Evolutionary conservation across 1,140 invertebrate genomes (phyloP).

Genomic region (Bombus fervidus): DNA sequence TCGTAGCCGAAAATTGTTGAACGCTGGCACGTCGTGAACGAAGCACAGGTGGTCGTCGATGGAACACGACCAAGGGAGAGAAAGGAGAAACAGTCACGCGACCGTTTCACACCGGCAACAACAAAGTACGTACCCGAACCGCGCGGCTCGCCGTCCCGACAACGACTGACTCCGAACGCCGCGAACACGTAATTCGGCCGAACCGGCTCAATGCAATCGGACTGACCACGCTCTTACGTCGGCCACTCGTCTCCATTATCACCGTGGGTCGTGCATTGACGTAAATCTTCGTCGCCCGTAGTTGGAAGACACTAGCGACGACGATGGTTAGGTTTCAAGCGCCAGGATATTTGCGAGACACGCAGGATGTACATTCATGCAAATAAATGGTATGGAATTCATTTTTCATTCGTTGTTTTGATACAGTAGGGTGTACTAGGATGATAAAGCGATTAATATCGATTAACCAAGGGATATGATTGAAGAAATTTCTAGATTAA

Average conservation of each 20-base stretch:
- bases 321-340: not conserved
- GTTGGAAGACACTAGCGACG: not conserved
- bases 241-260: constrained; percentile 12
- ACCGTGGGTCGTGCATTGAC: constrained; percentile 3
- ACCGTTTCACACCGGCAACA: not conserved
- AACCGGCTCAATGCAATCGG: constrained; percentile 40
- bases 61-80: not conserved
- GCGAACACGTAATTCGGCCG: constrained; percentile 40
- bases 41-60: constrained; percentile 24
- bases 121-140: not conserved
- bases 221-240: constrained; percentile 55
- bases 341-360: not conserved
- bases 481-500: too few species aligned
- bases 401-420: too few species aligned
- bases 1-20: constrained; percentile 1
- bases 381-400: too few species aligned
- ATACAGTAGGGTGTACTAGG: too few species aligned
- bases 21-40: not conserved
- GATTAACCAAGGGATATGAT: too few species aligned
- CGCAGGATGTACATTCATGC: not conserved
- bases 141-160: constrained; percentile 54
- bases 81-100: constrained; percentile 3
- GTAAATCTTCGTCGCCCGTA: not conserved
- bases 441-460: too few species aligned
- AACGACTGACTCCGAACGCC: constrained; percentile 52